Conservation (phyloP, 1,140 invertebrate genomes). For the Cepaea nemoralis region DNA sequence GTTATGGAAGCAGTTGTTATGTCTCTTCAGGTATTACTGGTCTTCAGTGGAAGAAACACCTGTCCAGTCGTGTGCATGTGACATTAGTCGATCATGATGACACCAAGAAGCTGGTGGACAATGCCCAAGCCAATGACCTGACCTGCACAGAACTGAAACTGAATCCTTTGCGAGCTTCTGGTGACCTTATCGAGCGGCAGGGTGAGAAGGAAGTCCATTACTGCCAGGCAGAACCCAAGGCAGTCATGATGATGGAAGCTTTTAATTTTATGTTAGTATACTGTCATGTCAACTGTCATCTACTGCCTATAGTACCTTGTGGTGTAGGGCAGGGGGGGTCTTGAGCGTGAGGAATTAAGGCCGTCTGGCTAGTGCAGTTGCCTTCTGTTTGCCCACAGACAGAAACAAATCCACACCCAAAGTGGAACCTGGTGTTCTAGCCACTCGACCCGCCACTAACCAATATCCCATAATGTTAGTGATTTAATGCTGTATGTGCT, state of each 20-base stretch:
- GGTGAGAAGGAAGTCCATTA: conserved; percentile 12
- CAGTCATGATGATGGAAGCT: conserved; percentile 35
- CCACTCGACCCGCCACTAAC: too few species aligned
- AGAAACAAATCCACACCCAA: too few species aligned
- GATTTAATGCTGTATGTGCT: too few species aligned
- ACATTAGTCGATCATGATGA: conserved; percentile 28
- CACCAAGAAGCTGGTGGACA: not conserved
- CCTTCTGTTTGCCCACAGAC: too few species aligned
- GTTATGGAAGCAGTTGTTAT: too few species aligned
- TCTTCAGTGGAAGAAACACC: conserved; percentile 31
- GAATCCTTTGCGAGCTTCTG: not conserved
- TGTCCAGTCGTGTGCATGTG: conserved; percentile 1
- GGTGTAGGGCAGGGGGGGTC: too few species aligned
- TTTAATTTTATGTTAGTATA: conserved; percentile 37
- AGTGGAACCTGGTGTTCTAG: too few species aligned
- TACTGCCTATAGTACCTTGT: too few species aligned
- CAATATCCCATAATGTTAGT: too few species aligned
- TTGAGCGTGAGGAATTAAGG: too few species aligned
- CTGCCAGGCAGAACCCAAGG: conserved; percentile 33
- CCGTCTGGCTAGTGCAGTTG: too few species aligned
- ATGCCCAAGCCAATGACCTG: conserved; percentile 19
- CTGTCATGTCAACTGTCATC: too few species aligned
- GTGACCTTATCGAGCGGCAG: not conserved
- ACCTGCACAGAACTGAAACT: not conserved
- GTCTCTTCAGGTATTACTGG: conserved; percentile 18